Percentiles rank a stretch among this genome's conserved stretches.
These are phyloP conservation scores for Tipula vernalis DNA, from an alignment of 2,888 invertebrate genomes.

Conservation along the genomic window DNA sequence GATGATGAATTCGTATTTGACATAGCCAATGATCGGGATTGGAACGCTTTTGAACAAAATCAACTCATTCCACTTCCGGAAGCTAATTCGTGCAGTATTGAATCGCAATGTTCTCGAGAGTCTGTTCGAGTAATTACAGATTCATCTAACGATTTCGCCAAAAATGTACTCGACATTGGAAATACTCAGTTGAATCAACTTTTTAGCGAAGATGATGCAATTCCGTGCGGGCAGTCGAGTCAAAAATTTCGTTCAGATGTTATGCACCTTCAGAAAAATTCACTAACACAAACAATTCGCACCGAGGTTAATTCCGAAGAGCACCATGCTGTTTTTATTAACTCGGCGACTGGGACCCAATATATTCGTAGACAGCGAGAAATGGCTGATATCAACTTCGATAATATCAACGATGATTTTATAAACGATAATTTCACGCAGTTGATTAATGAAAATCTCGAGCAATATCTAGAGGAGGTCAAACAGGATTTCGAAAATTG, in stretches of 20 bases:
- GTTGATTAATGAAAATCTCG: constrained; percentile 20
- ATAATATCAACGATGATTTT: constrained; percentile 18
- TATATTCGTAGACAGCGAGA: constrained; percentile 11
- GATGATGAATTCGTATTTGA: neutral
- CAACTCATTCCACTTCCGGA: neutral
- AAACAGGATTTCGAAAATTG: constrained; percentile 36
- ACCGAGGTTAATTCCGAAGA: neutral
- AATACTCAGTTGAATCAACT: neutral
- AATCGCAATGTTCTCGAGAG: neutral
- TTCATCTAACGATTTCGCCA: neutral
- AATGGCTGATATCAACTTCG: constrained; percentile 9
- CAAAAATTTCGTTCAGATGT: constrained; percentile 8
- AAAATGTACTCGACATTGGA: neutral
- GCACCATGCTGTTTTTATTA: neutral
- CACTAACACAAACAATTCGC: neutral
- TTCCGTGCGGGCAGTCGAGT: neutral
- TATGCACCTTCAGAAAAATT: neutral
- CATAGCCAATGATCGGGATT: neutral
- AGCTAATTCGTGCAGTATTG: neutral
- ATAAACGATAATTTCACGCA: constrained; percentile 23
- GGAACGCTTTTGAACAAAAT: neutral
- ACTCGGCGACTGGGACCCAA: neutral
- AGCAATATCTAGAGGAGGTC: constrained; percentile 32
- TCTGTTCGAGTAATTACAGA: neutral
- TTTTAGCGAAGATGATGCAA: neutral